A percentile compares a stretch with the other conserved stretches of the same genome.
These are phyloP conservation scores for Ateles fusciceps DNA, from an alignment of 2,797 vertebrate genomes.

Conservation along the genomic window DNA sequence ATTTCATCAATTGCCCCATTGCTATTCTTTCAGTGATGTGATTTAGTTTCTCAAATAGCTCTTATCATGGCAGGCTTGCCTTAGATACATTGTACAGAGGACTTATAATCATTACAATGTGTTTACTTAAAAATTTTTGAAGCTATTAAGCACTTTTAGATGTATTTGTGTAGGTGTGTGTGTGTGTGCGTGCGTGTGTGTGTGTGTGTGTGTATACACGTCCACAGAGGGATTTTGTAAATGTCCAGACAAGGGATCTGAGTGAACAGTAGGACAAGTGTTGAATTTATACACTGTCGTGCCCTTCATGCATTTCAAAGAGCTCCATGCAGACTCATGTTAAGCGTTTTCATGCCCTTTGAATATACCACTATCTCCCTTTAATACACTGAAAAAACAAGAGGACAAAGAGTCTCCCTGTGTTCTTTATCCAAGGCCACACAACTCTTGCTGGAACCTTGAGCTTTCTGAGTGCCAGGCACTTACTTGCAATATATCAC, in stretches of 20 bases:
- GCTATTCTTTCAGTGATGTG: conserved; percentile 71
- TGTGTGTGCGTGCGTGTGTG: too few species aligned
- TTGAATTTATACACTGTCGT: conserved; percentile 57
- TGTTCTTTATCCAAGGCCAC: conserved; percentile 61
- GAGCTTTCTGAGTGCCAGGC: conserved; percentile 32
- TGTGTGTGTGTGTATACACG: neutral
- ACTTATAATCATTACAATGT: conserved; percentile 64
- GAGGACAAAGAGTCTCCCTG: conserved; percentile 70
- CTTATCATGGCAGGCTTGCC: conserved; percentile 60
- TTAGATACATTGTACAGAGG: conserved; percentile 64
- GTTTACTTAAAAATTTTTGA: conserved; percentile 69
- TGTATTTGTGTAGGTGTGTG: neutral
- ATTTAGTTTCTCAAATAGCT: conserved; percentile 72
- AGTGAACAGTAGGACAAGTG: conserved; percentile 57
- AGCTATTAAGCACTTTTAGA: conserved; percentile 65
- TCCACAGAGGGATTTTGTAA: conserved; percentile 53
- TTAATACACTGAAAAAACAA: conserved; percentile 37
- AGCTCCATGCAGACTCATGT: conserved; percentile 54
- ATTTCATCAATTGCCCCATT: conserved; percentile 74
- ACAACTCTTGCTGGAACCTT: conserved; percentile 56
- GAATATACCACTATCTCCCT: conserved; percentile 73
- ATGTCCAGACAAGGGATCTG: conserved; percentile 12
- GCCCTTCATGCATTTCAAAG: conserved; percentile 74
- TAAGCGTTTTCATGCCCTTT: conserved; percentile 67
- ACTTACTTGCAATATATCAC: neutral